Base-by-base conservation (phyloP, 23 tunicate species). In the Ciona savignyi region DNA sequence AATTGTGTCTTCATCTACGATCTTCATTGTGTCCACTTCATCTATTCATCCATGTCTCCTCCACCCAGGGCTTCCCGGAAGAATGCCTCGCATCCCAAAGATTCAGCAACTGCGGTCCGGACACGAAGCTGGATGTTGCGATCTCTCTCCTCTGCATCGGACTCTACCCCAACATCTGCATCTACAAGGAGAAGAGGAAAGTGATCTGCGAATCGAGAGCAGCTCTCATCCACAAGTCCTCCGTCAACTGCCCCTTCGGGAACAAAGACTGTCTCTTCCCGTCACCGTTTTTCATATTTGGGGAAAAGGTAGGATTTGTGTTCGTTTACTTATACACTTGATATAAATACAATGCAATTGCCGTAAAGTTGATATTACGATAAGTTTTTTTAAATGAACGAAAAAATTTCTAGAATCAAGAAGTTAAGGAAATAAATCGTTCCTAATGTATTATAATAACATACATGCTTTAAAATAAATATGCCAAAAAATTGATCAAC, bases 281-380 rank as follows among this genome's bases (percentile, higher is more conserved):
- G 1, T 64, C 83, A 33, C 98, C 88, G 21, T 80, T 86, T 42
- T 93, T 93, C 64, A 83, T 86, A 15, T 93, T 93, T 65, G 93
- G 93, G 1, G 98, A 93, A 78, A 93, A 93, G 88, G 98, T 85
- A 32, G n/a, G n/a, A n/a, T n/a, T n/a, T n/a, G n/a, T n/a, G n/a
- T n/a, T n/a, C n/a, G n/a, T n/a, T n/a, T n/a, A n/a, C n/a, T n/a
- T n/a, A n/a, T n/a, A n/a, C n/a, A n/a, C n/a, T n/a, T n/a, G n/a
- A n/a, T n/a, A n/a, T n/a, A n/a, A n/a, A n/a, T n/a, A n/a, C n/a
- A n/a, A n/a, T n/a, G n/a, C n/a, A n/a, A n/a, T n/a, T n/a, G n/a
- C n/a, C n/a, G n/a, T n/a, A n/a, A n/a, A n/a, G n/a, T n/a, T n/a
- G n/a, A n/a, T n/a, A n/a, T n/a, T n/a, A n/a, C n/a, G n/a, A n/a